phyloP scores from a whole-genome alignment of 2,113 vertebrate genomes.

The Rhinopithecus roxellana region DNA sequence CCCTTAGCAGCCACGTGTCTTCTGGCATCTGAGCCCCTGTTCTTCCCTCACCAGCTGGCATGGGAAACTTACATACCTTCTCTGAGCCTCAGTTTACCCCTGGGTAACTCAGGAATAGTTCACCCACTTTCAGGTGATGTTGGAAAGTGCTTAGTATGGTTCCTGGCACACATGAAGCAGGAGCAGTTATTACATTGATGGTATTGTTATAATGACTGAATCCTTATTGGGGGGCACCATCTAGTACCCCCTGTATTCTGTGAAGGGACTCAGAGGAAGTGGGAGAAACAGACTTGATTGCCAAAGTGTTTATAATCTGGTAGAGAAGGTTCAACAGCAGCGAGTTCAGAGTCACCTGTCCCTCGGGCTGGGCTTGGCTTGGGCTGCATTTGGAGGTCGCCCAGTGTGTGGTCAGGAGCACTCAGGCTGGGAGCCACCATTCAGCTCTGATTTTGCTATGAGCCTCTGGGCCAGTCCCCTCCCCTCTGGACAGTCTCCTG shows the following conservation, averaged over 20 bases:
- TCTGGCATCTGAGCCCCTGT: neutral
- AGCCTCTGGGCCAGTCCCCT: too few relatives aligned
- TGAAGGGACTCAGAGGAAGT: neutral
- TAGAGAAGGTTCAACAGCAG: neutral
- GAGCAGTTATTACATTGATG: neutral
- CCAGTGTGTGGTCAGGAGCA: rapidly evolving
- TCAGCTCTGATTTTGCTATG: too few relatives aligned
- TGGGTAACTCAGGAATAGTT: neutral
- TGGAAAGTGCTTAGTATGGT: rapidly evolving
- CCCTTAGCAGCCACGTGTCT: rapidly evolving
- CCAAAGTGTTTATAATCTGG: neutral
- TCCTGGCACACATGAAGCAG: neutral
- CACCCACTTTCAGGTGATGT: rapidly evolving
- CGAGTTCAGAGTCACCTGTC: rapidly evolving
- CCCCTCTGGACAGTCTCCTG: neutral
- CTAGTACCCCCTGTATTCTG: too few relatives aligned
- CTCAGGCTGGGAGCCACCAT: neutral
- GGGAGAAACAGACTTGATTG: neutral
- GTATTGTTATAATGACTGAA: neutral
- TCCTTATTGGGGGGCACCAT: neutral
- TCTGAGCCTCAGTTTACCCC: neutral
- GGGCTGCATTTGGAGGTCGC: neutral
- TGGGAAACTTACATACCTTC: neutral
- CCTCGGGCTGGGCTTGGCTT: neutral
- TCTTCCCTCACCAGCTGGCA: neutral